These are phyloP conservation scores for Smithornis capensis DNA, from an alignment of 2,113 vertebrate genomes.

Conservation along the genomic window DNA sequence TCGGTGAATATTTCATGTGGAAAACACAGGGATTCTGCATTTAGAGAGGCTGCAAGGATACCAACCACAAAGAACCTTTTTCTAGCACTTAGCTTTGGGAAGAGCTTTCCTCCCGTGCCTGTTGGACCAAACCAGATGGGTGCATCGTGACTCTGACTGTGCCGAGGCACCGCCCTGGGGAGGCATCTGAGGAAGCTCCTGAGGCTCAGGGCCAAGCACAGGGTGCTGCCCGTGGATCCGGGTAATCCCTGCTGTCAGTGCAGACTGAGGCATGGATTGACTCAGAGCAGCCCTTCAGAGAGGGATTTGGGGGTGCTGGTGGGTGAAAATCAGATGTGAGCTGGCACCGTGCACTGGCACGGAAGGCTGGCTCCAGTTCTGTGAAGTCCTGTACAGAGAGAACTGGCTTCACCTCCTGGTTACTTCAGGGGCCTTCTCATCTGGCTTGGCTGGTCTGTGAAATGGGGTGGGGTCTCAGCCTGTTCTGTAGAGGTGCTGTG, in stretches of 20 bases:
- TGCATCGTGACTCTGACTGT: too few species aligned
- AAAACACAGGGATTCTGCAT: neutral
- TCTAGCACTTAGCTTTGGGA: neutral
- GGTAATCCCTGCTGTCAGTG: rapidly evolving
- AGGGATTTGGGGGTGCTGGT: neutral
- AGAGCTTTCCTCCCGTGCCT: neutral
- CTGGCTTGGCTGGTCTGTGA: neutral
- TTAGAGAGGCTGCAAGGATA: neutral
- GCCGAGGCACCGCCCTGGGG: neutral
- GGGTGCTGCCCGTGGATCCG: neutral
- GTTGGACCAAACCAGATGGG: neutral
- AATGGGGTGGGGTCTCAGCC: neutral
- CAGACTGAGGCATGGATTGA: neutral
- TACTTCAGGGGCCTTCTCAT: neutral
- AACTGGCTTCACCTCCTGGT: neutral
- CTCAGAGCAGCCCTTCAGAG: neutral
- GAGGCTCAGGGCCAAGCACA: neutral
- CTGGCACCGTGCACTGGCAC: neutral
- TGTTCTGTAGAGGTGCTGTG: neutral
- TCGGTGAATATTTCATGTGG: conserved; percentile 23
- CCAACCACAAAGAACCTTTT: neutral
- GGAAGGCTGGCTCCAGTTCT: neutral
- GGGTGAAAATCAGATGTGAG: neutral
- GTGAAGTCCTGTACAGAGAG: neutral
- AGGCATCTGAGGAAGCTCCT: neutral